Conservation (phyloP, 2,113 vertebrate species). For the Calyptomena viridis region DNA sequence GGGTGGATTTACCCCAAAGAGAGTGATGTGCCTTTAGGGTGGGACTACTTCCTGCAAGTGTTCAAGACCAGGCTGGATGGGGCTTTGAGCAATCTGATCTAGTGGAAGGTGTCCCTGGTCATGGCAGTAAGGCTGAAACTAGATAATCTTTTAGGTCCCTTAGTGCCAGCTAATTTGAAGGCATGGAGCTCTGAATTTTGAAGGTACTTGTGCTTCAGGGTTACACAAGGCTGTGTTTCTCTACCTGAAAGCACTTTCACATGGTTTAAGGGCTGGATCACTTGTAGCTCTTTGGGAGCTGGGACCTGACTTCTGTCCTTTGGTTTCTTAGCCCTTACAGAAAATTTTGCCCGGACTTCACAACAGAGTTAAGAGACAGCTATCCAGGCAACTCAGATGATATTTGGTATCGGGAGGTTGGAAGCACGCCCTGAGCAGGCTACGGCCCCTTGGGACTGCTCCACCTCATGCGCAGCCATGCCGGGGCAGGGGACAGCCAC, state of each 20-base stretch:
- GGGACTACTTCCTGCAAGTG: neutral
- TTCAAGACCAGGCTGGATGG: neutral
- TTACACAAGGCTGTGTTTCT: neutral
- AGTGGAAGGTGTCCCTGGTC: neutral
- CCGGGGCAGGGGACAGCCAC: neutral
- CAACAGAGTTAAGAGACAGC: neutral
- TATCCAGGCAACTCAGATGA: fast-evolving
- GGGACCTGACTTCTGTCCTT: neutral
- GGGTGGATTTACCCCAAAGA: neutral
- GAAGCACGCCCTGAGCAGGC: neutral
- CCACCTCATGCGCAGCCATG: fast-evolving
- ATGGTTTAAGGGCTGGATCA: neutral
- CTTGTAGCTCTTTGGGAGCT: neutral
- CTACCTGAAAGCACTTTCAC: neutral
- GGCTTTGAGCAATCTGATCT: neutral
- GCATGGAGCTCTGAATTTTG: neutral
- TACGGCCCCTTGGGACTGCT: neutral
- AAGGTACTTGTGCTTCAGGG: neutral
- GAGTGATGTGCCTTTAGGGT: neutral
- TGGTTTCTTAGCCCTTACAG: neutral
- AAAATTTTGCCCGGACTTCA: neutral
- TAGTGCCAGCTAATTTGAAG: neutral
- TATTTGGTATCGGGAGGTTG: fast-evolving
- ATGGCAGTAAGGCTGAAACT: neutral
- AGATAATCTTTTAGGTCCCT: neutral